Conservation (phyloP, 1,140 invertebrate species). For the Drosophila rufa region DNA sequence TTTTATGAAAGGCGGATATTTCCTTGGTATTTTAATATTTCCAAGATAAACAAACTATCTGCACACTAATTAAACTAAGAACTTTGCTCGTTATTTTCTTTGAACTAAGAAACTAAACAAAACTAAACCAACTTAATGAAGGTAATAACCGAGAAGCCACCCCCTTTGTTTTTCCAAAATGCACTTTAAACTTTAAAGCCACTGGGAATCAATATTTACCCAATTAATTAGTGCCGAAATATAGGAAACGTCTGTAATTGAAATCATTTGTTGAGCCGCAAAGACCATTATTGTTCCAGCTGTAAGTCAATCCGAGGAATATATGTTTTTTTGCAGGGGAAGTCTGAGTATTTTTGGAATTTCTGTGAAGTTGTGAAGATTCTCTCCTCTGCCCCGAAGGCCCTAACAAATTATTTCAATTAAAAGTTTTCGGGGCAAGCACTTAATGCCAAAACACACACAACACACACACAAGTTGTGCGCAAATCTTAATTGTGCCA, state of each 20-base stretch:
- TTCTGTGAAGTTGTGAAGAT: constrained; percentile 23
- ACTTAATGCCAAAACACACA: constrained; percentile 64
- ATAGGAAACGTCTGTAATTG: constrained; percentile 25
- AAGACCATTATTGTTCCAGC: constrained; percentile 23
- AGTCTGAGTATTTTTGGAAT: constrained; percentile 3
- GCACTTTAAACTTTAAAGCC: constrained; percentile 5
- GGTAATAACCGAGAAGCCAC: neutral
- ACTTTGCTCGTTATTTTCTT: too few relatives aligned
- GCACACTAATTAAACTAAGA: too few relatives aligned
- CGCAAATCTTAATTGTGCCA: constrained; percentile 78
- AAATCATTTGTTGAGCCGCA: constrained; percentile 25
- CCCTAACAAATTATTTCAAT: constrained; percentile 79
- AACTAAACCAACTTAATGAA: neutral
- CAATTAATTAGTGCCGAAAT: constrained; percentile 15
- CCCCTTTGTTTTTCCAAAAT: neutral
- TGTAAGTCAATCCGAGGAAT: constrained; percentile 26
- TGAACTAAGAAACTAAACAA: neutral
- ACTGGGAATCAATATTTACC: constrained; percentile 15
- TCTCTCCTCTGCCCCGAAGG: constrained; percentile 22
- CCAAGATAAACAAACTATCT: too few relatives aligned
- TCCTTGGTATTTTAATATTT: too few relatives aligned
- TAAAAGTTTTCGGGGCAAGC: constrained; percentile 73
- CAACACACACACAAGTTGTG: constrained; percentile 55
- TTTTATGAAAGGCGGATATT: too few relatives aligned
- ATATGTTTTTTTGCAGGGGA: neutral